A percentile compares a stretch with the other conserved stretches of the same genome.
Conservation (phyloP, 2,113 vertebrate species). For the Lampris incognitus region DNA sequence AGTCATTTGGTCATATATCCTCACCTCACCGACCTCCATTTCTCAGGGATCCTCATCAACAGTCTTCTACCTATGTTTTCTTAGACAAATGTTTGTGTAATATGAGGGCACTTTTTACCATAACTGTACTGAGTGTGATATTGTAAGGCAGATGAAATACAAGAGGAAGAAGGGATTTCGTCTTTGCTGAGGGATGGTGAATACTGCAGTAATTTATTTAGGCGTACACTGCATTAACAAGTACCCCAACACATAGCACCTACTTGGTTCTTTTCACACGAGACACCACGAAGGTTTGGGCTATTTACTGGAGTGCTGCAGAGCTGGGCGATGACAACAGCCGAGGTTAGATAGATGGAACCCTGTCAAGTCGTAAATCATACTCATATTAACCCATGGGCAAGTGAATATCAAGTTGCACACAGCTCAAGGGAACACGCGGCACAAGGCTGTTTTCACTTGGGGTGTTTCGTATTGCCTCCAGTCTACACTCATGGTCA, state of each 20-base stretch:
- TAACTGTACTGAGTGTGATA: not conserved
- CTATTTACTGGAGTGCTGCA: constrained; percentile 37
- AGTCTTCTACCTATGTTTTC: no score
- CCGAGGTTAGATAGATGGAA: constrained; percentile 56
- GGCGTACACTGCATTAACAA: not conserved
- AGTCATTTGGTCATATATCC: no score
- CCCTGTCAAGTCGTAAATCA: constrained; percentile 63
- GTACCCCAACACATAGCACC: not conserved
- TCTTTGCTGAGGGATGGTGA: not conserved
- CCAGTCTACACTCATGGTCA: constrained; percentile 6
- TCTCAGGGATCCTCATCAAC: no score
- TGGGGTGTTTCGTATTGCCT: constrained; percentile 25
- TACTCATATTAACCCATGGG: constrained; percentile 62
- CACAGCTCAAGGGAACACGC: constrained; percentile 41
- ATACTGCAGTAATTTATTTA: constrained; percentile 2
- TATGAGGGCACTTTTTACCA: not conserved
- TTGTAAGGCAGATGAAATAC: not conserved
- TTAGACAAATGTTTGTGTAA: no score
- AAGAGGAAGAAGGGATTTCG: not conserved
- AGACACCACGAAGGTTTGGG: constrained; percentile 34
- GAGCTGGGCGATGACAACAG: constrained; percentile 27
- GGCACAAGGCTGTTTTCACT: constrained; percentile 46
- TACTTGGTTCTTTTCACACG: not conserved
- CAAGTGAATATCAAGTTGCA: constrained; percentile 60
- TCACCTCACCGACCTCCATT: no score